Evolutionary conservation across 1,140 invertebrate species (phyloP).

Genomic region (Venturia canescens): DNA sequence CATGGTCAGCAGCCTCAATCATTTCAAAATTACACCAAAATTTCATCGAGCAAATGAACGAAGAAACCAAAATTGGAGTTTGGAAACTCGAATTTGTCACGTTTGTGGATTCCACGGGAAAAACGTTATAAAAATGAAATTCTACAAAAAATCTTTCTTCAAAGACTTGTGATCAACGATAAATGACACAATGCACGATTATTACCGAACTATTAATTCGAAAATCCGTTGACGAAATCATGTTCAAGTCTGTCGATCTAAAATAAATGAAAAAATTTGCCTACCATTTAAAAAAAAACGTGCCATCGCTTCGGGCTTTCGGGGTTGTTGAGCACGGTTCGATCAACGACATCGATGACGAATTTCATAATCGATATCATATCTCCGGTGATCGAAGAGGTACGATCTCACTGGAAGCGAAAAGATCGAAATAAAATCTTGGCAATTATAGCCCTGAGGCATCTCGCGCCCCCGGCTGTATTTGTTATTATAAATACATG

Average conservation of each 20-base stretch:
- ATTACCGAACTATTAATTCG: no score
- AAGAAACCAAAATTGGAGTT: no score
- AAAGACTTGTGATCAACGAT: no score
- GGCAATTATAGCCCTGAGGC: neutral
- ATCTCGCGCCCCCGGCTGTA: neutral
- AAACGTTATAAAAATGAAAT: no score
- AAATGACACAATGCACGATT: no score
- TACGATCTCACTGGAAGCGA: neutral
- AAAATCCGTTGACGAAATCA: neutral
- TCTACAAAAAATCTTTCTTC: no score
- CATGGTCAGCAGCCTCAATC: neutral
- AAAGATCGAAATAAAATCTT: conserved; percentile 15
- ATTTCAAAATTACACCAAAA: no score
- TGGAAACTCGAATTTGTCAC: no score
- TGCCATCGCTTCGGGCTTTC: neutral
- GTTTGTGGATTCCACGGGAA: no score
- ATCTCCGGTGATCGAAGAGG: neutral
- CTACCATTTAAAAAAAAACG: neutral
- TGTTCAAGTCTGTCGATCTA: no score
- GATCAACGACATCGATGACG: neutral
- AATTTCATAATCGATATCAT: conserved; percentile 12
- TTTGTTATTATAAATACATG: neutral
- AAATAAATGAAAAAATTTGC: neutral
- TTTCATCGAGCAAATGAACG: no score
- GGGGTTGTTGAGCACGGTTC: neutral